A percentile compares a stretch with the other conserved stretches of the same genome.
Conservation (phyloP, 2,888 invertebrate species). For the Tetanocera ferruginea region DNA sequence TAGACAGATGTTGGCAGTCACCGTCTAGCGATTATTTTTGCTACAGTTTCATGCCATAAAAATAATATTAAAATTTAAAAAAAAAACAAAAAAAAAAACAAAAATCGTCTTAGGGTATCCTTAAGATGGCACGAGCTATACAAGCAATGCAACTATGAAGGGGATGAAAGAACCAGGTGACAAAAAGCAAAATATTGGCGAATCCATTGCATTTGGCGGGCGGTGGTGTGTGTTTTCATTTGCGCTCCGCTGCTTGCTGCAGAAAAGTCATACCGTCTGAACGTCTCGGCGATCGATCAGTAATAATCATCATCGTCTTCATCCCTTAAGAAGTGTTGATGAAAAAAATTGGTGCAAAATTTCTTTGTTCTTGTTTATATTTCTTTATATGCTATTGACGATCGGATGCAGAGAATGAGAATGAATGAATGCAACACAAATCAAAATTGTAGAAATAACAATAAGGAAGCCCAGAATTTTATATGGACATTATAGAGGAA, state of each 20-base stretch:
- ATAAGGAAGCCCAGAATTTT: not conserved
- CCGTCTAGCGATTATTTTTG: slow-evolving; percentile 6
- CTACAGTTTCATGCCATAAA: slow-evolving; percentile 15
- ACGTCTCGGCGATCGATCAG: not conserved
- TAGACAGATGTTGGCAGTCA: slow-evolving; percentile 17
- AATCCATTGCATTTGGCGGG: slow-evolving; percentile 7
- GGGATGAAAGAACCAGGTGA: slow-evolving; percentile 25
- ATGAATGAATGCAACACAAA: not conserved
- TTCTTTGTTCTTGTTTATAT: slow-evolving; percentile 13
- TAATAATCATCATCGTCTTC: not conserved
- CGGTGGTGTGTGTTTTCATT: not conserved
- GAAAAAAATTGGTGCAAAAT: slow-evolving; percentile 32
- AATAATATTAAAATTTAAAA: not conserved
- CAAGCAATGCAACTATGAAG: not conserved
- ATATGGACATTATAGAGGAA: slow-evolving; percentile 3
- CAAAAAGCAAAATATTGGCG: slow-evolving; percentile 32
- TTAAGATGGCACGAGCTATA: slow-evolving; percentile 32
- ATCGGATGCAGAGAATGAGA: not conserved
- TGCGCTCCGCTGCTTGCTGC: not conserved
- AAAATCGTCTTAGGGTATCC: not conserved
- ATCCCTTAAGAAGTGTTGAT: slow-evolving; percentile 21
- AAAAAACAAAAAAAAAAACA: not conserved
- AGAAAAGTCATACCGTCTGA: not conserved
- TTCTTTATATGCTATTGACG: not conserved
- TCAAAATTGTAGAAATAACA: not conserved